Percentiles rank a stretch among this genome's conserved stretches.
phyloP scores from a whole-genome alignment of 2,113 vertebrate species.

The Meles meles region DNA sequence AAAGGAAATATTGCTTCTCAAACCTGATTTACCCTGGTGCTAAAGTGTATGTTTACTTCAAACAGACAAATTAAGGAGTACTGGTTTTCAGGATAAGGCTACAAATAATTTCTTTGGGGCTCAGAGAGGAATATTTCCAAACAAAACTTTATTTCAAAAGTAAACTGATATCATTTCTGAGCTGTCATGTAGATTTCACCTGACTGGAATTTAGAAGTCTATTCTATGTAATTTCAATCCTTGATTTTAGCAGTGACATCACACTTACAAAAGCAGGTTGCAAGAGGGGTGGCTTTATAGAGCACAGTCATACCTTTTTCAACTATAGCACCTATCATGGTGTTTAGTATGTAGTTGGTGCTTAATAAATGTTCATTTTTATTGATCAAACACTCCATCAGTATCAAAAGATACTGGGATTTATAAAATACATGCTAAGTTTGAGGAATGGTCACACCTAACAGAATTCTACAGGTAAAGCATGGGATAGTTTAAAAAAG shows the following conservation, averaged over 20 bases:
- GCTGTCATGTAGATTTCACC: not conserved
- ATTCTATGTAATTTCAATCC: not conserved
- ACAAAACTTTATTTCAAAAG: not conserved
- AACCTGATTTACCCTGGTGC: constrained; percentile 1
- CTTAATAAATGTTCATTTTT: constrained; percentile 9
- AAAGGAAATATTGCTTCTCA: constrained; percentile 44
- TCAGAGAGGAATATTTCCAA: not conserved
- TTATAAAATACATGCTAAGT: not conserved
- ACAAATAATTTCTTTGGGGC: not conserved
- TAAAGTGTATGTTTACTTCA: constrained; percentile 59
- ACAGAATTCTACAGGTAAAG: not conserved
- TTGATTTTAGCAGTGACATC: not conserved
- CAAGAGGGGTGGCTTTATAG: not conserved
- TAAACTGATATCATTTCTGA: not conserved
- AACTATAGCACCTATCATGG: not conserved
- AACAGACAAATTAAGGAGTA: constrained; percentile 38
- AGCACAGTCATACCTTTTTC: not conserved
- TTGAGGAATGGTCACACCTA: not conserved
- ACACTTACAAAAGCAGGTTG: not conserved
- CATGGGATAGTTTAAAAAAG: not conserved
- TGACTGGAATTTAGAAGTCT: not conserved
- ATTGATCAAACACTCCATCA: not conserved
- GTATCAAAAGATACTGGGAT: not conserved
- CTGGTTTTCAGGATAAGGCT: constrained; percentile 12
- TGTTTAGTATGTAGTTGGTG: not conserved